Base-by-base conservation (phyloP, 2,113 vertebrate genomes). In the Lontra canadensis region DNA sequence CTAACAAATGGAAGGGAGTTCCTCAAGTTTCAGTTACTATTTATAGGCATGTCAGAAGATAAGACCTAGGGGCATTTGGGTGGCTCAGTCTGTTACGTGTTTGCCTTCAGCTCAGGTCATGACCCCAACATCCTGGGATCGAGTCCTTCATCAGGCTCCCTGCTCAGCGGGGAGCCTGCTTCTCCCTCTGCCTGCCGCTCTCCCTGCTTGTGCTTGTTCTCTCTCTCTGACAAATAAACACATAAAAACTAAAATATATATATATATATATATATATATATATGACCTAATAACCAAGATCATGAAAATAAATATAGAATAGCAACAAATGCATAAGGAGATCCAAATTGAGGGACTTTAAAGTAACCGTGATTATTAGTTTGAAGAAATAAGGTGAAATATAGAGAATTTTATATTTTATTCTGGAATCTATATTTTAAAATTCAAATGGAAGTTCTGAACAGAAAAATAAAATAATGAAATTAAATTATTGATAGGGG, bases 371-470 rank as follows among this genome's bases (percentile, higher is more conserved):
- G 34, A 92, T 49, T 57, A 85, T 12, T 29, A 61, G 42, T 85
- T 78, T n/a, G 1, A 87, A 79, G 26, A 86, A 81, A n/a, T 9
- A 26, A 69, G 15, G 52, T 95, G 23, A 90, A 82, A 49, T 39
- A 29, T 3, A 86, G 57, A 52, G 23, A 80, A 39, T 61, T 95
- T 84, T 47, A n/a, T 36, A 52, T 82, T 49, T 42, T 85, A 39
- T 79, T 26, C 61, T 18, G 1, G 17, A 69, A 81, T 88, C 15
- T n/a, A 39, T 59, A 67, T 73, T 87, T 47, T 36, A n/a, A n/a
- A 83, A 92, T 36, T 59, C 13, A 85, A 94, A 57, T 92, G 17
- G 59, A 79, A 94, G 92, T 88, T 85, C 20, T 95, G 25, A 69
- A 65, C 34, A 57, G 10, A 83, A 90, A 94, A 83, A 67, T 74